These are phyloP conservation scores for Stictonetta naevosa DNA, from an alignment of 2,113 vertebrate species.

Conservation along the genomic window DNA sequence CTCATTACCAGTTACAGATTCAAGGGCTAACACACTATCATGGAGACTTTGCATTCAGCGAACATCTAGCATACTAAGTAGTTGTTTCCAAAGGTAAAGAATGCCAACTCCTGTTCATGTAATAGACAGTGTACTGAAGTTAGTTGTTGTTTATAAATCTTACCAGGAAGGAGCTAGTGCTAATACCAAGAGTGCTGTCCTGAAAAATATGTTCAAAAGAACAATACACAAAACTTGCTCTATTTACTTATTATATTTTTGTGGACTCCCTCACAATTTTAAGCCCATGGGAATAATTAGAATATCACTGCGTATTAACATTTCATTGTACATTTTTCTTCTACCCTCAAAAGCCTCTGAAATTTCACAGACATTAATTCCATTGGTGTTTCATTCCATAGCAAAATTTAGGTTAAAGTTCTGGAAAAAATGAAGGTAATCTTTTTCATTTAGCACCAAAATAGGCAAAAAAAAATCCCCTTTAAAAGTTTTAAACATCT, in stretches of 20 bases:
- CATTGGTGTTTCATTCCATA: neutral
- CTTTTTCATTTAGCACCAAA: neutral
- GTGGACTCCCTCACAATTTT: neutral
- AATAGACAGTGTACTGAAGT: neutral
- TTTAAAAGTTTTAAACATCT: neutral
- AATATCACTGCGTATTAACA: neutral
- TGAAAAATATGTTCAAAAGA: neutral
- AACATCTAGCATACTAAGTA: neutral
- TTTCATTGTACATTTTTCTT: neutral
- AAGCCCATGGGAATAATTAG: neutral
- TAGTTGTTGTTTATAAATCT: neutral
- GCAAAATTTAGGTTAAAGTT: neutral
- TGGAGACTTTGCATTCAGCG: neutral
- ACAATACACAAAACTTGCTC: neutral
- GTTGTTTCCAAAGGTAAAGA: neutral
- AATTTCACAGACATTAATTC: neutral
- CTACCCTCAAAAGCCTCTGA: neutral
- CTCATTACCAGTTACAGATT: neutral
- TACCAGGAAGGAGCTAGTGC: neutral
- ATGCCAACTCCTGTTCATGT: neutral
- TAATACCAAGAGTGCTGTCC: neutral
- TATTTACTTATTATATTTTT: neutral
- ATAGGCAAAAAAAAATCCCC: rapidly evolving
- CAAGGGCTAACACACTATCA: neutral
- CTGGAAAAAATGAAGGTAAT: neutral